Evolutionary conservation across 2,113 vertebrate genomes (phyloP).

Genomic region (Boulengeromyrus knoepffleri): DNA sequence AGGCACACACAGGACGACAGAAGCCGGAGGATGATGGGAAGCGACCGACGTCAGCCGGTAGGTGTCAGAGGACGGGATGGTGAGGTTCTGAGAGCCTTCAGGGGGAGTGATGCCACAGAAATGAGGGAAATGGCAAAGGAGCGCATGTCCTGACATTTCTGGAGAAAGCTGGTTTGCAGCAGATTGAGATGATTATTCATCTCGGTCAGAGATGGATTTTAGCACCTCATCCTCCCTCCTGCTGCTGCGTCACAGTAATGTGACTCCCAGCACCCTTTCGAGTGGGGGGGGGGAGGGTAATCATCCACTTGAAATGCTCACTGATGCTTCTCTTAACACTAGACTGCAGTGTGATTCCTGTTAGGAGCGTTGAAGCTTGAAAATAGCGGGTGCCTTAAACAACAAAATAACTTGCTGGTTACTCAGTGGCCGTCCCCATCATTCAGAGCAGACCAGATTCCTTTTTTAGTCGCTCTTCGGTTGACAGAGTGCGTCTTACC

Average conservation of each 20-base stretch:
- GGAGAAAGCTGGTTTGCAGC: not conserved
- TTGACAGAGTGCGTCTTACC: not conserved
- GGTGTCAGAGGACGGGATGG: constrained; percentile 20
- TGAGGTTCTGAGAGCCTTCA: not conserved
- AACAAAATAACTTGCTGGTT: constrained; percentile 4
- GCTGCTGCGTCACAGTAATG: not conserved
- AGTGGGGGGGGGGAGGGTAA: not conserved
- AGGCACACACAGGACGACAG: not conserved
- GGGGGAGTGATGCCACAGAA: not conserved
- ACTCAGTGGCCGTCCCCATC: not conserved
- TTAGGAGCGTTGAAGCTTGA: not conserved
- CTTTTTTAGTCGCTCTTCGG: not conserved
- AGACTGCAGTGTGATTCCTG: not conserved
- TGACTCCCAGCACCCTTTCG: not conserved
- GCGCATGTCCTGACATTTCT: not conserved
- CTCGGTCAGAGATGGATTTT: not conserved
- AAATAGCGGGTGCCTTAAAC: constrained; percentile 12
- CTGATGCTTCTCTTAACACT: not conserved
- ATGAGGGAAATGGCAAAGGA: not conserved
- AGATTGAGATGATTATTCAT: not conserved
- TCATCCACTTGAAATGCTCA: not conserved
- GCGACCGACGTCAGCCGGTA: constrained; percentile 19
- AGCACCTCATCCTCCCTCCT: not conserved
- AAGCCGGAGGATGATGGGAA: constrained; percentile 14
- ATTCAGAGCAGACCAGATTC: not conserved